Evolutionary conservation across 2,888 invertebrate species (phyloP), one percentile per base, ranked within the genome.

Genomic region (Pachliopta kotzebuea): DNA sequence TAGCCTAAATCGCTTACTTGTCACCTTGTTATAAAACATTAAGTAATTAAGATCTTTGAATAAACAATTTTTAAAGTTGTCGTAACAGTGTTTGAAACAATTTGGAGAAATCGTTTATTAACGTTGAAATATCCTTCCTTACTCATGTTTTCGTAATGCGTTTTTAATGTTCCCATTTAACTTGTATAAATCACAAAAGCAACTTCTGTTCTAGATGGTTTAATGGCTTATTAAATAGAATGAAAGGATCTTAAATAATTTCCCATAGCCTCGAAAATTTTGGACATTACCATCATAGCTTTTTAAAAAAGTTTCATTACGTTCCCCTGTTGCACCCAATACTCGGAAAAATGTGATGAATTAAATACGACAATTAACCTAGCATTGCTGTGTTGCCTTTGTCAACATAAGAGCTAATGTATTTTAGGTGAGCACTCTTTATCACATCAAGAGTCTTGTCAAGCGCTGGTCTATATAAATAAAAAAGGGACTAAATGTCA

Each of bases 91-190:
- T 42, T 60, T 65, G 53, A 58, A 54, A 61, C 65, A 65, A 65
- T 61, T 65, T 57, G 56, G 57, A 59, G 65, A 62, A 66, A 62
- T 66, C 62, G 55, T 66, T 62, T 66, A 66, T 66, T 66, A 62
- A 59, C 82, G 88, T 86, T 86, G 84, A 89, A 89, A 88, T 77
- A 85, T 83, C 82, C 86, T 83, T 82, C 87, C 80, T 84, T 85
- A 90, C 85, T 90, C 90, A 88, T 90, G 90, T 90, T 90, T 90
- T 87, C 85, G 85, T 90, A 90, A 90, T 90, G 90, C 87, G 90
- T 90, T 91, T 90, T 91, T 91, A 90, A 91, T 91, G 90, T 89
- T 90, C 89, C 88, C 88, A 88, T 89, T 88, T 90, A 89, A 84
- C 87, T 85, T 59, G 56, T 66, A 91, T 90, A 90, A 90, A 90